Evolutionary conservation across 2,797 vertebrate species (phyloP).

Genomic region (Lutjanus argentimaculatus): DNA sequence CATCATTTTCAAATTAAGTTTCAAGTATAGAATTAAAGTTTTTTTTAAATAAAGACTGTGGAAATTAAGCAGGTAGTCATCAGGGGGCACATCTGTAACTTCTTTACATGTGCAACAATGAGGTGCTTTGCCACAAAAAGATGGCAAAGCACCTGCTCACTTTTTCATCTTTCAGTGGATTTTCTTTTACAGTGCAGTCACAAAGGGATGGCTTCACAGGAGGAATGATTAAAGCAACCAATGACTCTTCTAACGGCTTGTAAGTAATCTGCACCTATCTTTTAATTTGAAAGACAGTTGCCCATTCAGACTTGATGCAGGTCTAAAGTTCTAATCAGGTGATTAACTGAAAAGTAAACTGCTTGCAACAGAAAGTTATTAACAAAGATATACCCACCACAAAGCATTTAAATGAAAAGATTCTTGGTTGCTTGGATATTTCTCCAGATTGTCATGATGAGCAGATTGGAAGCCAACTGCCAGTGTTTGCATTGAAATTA

Average conservation of each 20-base stretch:
- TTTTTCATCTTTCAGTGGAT: not conserved
- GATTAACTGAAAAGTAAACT: not conserved
- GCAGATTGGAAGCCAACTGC: slow-evolving; percentile 53
- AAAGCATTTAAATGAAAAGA: slow-evolving; percentile 1
- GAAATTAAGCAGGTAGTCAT: not conserved
- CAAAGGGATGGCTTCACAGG: not conserved
- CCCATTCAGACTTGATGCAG: not conserved
- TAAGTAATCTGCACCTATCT: not conserved
- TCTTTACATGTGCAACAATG: not conserved
- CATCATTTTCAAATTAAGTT: too few relatives aligned
- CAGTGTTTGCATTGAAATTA: slow-evolving; percentile 48
- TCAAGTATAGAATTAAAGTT: too few relatives aligned
- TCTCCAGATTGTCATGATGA: slow-evolving; percentile 7
- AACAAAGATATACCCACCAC: not conserved
- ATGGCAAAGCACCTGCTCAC: not conserved
- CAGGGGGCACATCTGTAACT: not conserved
- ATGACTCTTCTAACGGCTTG: not conserved
- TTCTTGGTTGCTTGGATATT: not conserved
- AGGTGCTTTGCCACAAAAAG: not conserved
- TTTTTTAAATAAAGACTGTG: not conserved
- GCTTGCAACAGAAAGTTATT: not conserved
- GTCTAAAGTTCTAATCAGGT: not conserved
- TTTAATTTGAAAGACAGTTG: not conserved
- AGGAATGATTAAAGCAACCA: not conserved
- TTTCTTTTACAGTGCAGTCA: not conserved